Base-by-base conservation (phyloP, 2,113 vertebrate genomes). In the Pipra filicauda region DNA sequence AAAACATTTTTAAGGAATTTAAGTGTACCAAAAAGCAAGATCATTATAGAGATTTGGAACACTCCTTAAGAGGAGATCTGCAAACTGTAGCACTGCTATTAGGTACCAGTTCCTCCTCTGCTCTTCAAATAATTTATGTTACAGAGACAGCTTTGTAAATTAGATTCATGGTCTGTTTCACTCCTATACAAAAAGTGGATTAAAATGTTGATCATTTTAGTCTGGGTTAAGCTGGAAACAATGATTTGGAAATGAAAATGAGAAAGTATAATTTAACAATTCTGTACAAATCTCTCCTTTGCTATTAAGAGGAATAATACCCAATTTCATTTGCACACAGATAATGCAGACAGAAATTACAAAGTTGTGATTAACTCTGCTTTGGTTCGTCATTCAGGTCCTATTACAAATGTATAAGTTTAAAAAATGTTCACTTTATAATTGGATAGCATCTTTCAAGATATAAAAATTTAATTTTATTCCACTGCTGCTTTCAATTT, bases 381-480 rank as follows among this genome's bases (percentile, higher is more conserved):
- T 92, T 90, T 77, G n/a, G 95, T 94, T 94, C 93, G 91, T 89
- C 88, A 84, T 94, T 95, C 89, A 94, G 41, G 70, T 83, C 93
- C 91, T 95, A 96, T 97, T 92, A 97, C 78, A 96, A 96, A 95
- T 94, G 94, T 95, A 33, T 35, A 87, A 97, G 93, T 92, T 97
- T 91, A 86, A 93, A 97, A 97, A 97, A 95, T 95, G 75, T 91
- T 95, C 93, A 93, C 90, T 97, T 97, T 91, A 96, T 97, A 98
- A 97, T 93, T 97, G 95, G 97, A 97, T 92, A 97, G 82, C 51
- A 95, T 96, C 92, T 96, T 95, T 96, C 83, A 93, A 94, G 93
- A 94, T 94, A 97, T 97, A 91, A 97, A 97, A 97, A 90, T 94
- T 95, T 98, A 98, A 97, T 98, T 98, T 96, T 95, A 95, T 97